These are phyloP conservation scores for Drosophila seguyi DNA, from an alignment of 1,140 invertebrate genomes.

Conservation along the genomic window DNA sequence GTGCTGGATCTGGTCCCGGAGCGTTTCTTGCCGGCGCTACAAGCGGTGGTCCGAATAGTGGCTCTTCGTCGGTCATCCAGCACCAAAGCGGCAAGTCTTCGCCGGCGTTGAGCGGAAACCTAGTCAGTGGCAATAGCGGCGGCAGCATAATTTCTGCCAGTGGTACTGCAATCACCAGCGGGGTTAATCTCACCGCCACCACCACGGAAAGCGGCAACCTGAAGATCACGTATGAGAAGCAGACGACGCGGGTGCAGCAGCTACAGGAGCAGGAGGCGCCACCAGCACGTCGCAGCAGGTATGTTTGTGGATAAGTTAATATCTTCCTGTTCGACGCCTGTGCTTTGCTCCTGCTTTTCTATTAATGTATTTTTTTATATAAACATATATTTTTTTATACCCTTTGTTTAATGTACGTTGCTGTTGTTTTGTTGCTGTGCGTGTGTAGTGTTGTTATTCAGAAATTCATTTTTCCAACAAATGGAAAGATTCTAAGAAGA, in stretches of 20 bases:
- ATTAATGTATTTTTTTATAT: slow-evolving; percentile 13
- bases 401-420: background rate
- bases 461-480: background rate
- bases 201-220: slow-evolving; percentile 85
- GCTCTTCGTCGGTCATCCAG: slow-evolving; percentile 61
- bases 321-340: slow-evolving; percentile 12
- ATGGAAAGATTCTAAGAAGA: too few relatives aligned
- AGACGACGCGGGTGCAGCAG: slow-evolving; percentile 78
- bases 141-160: slow-evolving; percentile 48
- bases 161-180: slow-evolving; percentile 8
- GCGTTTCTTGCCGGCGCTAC: slow-evolving; percentile 25
- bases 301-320: slow-evolving; percentile 3
- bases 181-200: slow-evolving; percentile 65
- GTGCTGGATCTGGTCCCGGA: background rate
- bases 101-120: slow-evolving; percentile 52
- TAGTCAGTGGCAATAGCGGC: slow-evolving; percentile 66
- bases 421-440: slow-evolving; percentile 30
- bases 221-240: slow-evolving; percentile 86
- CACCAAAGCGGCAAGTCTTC: slow-evolving; percentile 80
- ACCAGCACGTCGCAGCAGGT: slow-evolving; percentile 85
- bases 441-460: slow-evolving; percentile 10
- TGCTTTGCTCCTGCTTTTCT: slow-evolving; percentile 22
- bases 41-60: slow-evolving; percentile 9
- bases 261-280: slow-evolving; percentile 83
- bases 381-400: background rate